phyloP scores from a whole-genome alignment of 53 echinoderm and acorn worm species.

The Echinometra lucunter region DNA sequence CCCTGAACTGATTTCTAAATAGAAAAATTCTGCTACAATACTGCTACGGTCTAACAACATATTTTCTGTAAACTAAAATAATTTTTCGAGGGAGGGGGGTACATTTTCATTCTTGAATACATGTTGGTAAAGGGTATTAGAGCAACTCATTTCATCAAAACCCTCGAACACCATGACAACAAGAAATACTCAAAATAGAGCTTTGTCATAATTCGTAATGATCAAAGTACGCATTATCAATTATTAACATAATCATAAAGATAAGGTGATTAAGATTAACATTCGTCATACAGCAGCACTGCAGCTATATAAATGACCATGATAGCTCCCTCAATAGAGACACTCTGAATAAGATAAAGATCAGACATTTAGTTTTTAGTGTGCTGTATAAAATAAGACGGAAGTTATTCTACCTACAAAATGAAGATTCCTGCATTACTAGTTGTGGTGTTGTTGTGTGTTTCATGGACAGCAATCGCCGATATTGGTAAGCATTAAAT shows the following conservation, averaged over 20 bases:
- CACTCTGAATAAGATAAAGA: neutral
- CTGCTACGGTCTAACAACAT: too few species aligned
- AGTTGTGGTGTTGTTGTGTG: neutral
- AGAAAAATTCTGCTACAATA: too few species aligned
- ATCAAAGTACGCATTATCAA: conserved; percentile 9
- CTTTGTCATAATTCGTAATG: neutral
- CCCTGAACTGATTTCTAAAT: too few species aligned
- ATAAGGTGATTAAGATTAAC: neutral
- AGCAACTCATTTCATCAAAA: too few species aligned
- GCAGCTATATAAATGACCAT: neutral
- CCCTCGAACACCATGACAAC: too few species aligned
- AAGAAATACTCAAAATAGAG: too few species aligned
- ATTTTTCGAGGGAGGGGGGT: too few species aligned
- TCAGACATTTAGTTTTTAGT: neutral
- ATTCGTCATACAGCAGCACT: neutral
- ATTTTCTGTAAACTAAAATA: too few species aligned
- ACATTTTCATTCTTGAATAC: too few species aligned
- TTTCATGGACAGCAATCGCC: neutral
- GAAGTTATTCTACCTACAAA: neutral
- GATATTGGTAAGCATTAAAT: neutral
- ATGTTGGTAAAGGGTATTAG: too few species aligned
- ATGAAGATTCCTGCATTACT: neutral
- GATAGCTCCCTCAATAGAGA: too few species aligned
- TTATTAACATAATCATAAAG: neutral
- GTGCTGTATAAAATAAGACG: neutral